Evolutionary conservation across 2,113 vertebrate species (phyloP).

Genomic region (Tenrec ecaudatus): DNA sequence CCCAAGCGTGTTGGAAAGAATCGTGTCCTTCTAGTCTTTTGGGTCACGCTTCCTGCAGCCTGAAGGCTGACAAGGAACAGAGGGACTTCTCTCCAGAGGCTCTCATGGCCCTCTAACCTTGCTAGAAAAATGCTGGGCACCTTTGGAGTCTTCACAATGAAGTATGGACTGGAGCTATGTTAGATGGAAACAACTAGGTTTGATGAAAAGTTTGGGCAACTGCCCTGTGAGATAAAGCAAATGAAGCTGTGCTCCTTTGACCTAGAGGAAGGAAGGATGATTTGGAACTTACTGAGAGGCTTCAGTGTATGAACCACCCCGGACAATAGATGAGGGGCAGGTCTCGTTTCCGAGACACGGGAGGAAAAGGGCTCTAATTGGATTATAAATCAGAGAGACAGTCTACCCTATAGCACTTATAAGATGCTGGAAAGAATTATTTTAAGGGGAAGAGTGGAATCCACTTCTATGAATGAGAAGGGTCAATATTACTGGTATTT

Average conservation of each 20-base stretch:
- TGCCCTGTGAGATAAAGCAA: slow-evolving; percentile 71
- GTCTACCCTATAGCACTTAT: slow-evolving; percentile 52
- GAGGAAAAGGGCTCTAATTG: slow-evolving; percentile 78
- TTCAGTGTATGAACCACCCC: slow-evolving; percentile 45
- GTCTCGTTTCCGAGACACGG: slow-evolving; percentile 40
- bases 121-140: slow-evolving; percentile 46
- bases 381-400: slow-evolving; percentile 76
- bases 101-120: not conserved
- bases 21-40: not conserved
- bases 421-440: slow-evolving; percentile 71
- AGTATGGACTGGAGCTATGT: slow-evolving; percentile 54
- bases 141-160: slow-evolving; percentile 14
- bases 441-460: slow-evolving; percentile 62
- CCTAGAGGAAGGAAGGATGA: slow-evolving; percentile 62
- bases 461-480: slow-evolving; percentile 48
- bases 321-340: slow-evolving; percentile 54
- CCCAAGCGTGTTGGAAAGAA: not conserved
- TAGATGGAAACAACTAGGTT: slow-evolving; percentile 52
- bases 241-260: slow-evolving; percentile 60
- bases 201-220: slow-evolving; percentile 71
- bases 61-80: not conserved
- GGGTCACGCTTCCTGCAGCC: not conserved
- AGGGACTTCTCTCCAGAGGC: not conserved
- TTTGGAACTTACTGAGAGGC: slow-evolving; percentile 39
- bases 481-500: slow-evolving; percentile 59